Conservation (phyloP, 2,888 invertebrate species). For the Monochamus alternatus region DNA sequence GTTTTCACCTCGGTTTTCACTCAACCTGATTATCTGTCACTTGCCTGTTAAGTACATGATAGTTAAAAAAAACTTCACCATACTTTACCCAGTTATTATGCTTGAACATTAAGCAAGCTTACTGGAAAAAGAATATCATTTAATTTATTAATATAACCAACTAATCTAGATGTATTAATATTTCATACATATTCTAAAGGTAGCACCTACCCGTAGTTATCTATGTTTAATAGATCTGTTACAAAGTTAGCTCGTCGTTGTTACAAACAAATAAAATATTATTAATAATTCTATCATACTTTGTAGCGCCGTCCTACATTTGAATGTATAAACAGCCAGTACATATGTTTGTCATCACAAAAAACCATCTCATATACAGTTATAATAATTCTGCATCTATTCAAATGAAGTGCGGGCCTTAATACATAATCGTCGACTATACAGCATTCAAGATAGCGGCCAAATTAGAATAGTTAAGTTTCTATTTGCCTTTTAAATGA, state of each 20-base stretch:
- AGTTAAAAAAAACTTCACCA: neutral
- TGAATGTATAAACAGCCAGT: slow-evolving; percentile 6
- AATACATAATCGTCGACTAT: slow-evolving; percentile 23
- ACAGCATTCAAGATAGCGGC: slow-evolving; percentile 5
- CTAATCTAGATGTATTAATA: neutral
- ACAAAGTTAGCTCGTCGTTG: neutral
- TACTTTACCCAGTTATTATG: neutral
- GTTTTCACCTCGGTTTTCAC: no score
- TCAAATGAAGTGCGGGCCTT: slow-evolving; percentile 17
- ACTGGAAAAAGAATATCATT: neutral
- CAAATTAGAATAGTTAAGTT: slow-evolving; percentile 22
- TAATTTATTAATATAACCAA: neutral
- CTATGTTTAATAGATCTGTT: neutral
- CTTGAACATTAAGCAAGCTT: neutral
- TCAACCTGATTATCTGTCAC: no score
- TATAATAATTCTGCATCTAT: slow-evolving; percentile 26
- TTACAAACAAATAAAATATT: neutral
- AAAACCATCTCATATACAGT: slow-evolving; percentile 16
- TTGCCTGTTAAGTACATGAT: no score
- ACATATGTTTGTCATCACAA: slow-evolving; percentile 6
- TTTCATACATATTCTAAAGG: slow-evolving; percentile 9
- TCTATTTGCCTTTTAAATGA: slow-evolving; percentile 28
- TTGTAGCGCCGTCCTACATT: slow-evolving; percentile 6
- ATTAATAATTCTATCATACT: neutral
- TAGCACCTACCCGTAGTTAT: neutral